These are phyloP conservation scores for Siderastrea siderea DNA, from an alignment of 92 coral and sea anemone species.

Conservation along the genomic window DNA sequence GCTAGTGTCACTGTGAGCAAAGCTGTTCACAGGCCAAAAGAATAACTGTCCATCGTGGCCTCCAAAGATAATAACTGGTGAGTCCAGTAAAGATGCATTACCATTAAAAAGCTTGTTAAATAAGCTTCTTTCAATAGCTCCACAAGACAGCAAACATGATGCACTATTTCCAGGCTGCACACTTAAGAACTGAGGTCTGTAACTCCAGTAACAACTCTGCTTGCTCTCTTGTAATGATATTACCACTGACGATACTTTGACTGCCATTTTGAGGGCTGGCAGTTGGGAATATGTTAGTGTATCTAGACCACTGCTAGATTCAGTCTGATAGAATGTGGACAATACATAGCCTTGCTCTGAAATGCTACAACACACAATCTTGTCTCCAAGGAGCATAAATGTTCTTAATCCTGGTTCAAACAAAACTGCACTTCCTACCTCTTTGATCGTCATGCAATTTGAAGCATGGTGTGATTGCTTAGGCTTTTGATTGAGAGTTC, in stretches of 20 bases:
- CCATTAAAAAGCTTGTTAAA: conserved; percentile 54
- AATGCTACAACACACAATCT: conserved; percentile 14
- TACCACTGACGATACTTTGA: not conserved
- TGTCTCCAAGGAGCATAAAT: conserved; percentile 18
- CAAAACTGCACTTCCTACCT: conserved; percentile 26
- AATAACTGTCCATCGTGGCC: conserved; percentile 47
- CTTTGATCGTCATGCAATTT: conserved; percentile 7
- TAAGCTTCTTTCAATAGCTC: conserved; percentile 29
- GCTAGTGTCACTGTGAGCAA: not conserved
- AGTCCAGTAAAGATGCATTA: conserved; percentile 52
- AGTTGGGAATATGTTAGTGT: conserved; percentile 9
- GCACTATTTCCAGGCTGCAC: conserved; percentile 11
- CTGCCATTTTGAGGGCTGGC: conserved; percentile 1
- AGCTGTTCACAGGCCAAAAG: conserved; percentile 41
- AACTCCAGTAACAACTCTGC: not conserved
- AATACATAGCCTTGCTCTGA: conserved; percentile 19
- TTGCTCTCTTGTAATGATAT: not conserved
- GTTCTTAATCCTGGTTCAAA: conserved; percentile 22
- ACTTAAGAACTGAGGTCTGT: conserved; percentile 7
- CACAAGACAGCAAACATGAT: not conserved
- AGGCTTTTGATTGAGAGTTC: not conserved
- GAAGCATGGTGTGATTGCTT: not conserved
- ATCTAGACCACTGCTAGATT: not conserved
- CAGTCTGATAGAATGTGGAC: conserved; percentile 10
- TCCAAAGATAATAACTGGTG: conserved; percentile 53